Evolutionary conservation across 2,113 vertebrate genomes (phyloP).

Genomic region (Sinocyclocheilus maitianheensis): DNA sequence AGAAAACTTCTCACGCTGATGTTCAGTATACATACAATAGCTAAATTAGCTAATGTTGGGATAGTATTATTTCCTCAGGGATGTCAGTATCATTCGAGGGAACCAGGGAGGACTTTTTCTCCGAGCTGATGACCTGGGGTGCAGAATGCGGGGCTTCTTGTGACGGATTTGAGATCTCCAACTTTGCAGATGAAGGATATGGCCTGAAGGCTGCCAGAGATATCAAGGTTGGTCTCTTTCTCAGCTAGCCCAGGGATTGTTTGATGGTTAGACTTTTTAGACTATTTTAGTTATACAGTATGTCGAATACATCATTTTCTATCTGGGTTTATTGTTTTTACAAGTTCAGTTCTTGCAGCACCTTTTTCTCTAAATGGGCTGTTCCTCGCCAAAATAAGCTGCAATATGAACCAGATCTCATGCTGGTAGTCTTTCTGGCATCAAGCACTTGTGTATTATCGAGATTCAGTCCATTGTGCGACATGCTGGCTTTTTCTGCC

Average conservation of each 20-base stretch:
- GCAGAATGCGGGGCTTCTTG: slow-evolving; percentile 86
- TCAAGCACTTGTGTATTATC: not conserved
- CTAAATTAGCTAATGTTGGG: not conserved
- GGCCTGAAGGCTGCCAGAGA: slow-evolving; percentile 90
- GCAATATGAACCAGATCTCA: not conserved
- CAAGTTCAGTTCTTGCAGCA: not conserved
- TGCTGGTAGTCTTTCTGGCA: not conserved
- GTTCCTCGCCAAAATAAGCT: not conserved
- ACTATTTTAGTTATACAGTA: not conserved
- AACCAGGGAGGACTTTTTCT: slow-evolving; percentile 90
- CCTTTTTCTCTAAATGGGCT: not conserved
- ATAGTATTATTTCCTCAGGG: slow-evolving; percentile 70
- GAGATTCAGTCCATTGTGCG: not conserved
- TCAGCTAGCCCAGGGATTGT: not conserved
- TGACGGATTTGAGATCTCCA: slow-evolving; percentile 86
- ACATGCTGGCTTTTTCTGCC: not conserved
- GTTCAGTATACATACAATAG: slow-evolving; percentile 3
- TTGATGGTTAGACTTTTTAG: not conserved
- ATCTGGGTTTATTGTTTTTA: not conserved
- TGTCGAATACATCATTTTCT: not conserved
- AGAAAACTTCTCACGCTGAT: not conserved
- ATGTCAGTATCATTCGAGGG: slow-evolving; percentile 91
- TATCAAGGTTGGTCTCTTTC: slow-evolving; percentile 84
- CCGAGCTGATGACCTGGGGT: slow-evolving; percentile 90
- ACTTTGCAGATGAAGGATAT: slow-evolving; percentile 90